A percentile compares a stretch with the other conserved stretches of the same genome.
phyloP scores from a whole-genome alignment of 1,140 invertebrate genomes.

The Micrasema minimum region DNA sequence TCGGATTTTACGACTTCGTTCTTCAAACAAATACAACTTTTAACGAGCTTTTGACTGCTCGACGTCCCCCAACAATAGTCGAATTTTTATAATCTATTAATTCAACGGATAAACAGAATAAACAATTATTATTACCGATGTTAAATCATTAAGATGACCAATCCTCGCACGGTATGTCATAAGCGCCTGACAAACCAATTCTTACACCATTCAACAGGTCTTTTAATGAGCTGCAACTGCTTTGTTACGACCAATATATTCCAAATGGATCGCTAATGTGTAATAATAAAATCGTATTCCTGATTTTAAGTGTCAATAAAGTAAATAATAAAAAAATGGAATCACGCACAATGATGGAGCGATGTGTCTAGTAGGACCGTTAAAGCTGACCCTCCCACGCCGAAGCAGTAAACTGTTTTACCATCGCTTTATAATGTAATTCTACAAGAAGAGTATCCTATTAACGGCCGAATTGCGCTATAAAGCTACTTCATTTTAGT shows the following conservation, averaged over 20 bases:
- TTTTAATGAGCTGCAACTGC: slow-evolving; percentile 4
- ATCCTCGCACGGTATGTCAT: slow-evolving; percentile 9
- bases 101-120: no score
- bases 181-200: slow-evolving; percentile 25
- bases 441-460: slow-evolving; percentile 53
- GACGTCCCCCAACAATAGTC: no score
- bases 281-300: slow-evolving; percentile 40
- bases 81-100: no score
- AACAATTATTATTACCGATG: no score
- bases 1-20: no score
- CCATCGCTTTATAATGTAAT: slow-evolving; percentile 53
- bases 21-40: no score
- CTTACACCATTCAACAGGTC: slow-evolving; percentile 26
- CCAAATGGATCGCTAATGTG: slow-evolving; percentile 44
- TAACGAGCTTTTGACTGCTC: no score
- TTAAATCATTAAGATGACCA: no score
- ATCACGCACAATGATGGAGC: slow-evolving; percentile 50
- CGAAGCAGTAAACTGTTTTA: slow-evolving; percentile 50
- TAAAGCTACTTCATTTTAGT: slow-evolving; percentile 54
- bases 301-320: slow-evolving; percentile 46
- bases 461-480: slow-evolving; percentile 53
- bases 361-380: slow-evolving; percentile 47
- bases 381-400: slow-evolving; percentile 46
- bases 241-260: slow-evolving; percentile 40
- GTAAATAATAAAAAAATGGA: slow-evolving; percentile 50